Base-by-base conservation (phyloP, 2,797 vertebrate genomes). In the Erpetoichthys calabaricus region DNA sequence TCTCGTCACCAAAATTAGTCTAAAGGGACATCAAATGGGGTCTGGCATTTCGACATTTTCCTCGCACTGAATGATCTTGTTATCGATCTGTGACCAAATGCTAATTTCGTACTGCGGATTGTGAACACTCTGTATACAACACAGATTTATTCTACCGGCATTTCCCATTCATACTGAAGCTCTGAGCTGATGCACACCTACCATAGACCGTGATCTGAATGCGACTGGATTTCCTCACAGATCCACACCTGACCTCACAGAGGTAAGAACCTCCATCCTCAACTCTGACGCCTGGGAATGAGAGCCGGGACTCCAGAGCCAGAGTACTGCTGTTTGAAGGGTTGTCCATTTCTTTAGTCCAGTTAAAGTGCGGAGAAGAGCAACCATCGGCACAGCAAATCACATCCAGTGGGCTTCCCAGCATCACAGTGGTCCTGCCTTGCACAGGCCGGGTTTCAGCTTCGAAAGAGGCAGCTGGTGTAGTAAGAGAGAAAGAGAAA, bases 211-310 rank as follows among this genome's bases (percentile, higher is more conserved):
- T 71, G 64, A 97, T 70, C 46, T 63, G 53, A 2, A 45, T 59
- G 44, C 4, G 51, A 5, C 55, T 60, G 50, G 67, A 64, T 57
- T 74, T 65, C 61, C n/a, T 5, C 42, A 76, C 62, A 0, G 68
- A 64, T 7, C 63, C 72, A 7, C 92, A 97, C 5, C 49, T 8
- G 8, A 80, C 90, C 53, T 76, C 81, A 43, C 94, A 97, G 51
- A 75, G 57, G 64, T 91, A 93, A 0, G 56, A 62, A 5, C 86
- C 76, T 45, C 77, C 74, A 44, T 91, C 79, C 56, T 51, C 63
- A 42, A 76, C 9, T 5, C 59, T 73, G 45, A 91, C 75, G 41
- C 79, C 65, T 63, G 67, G 56, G 70, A 93, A 81, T 58, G 65
- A 77, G 45, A 96, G 74, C 3, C 51, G 67, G 44, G 89, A 90